Evolutionary conservation across 2,888 invertebrate genomes (phyloP).

Genomic region (Nomada fucata): DNA sequence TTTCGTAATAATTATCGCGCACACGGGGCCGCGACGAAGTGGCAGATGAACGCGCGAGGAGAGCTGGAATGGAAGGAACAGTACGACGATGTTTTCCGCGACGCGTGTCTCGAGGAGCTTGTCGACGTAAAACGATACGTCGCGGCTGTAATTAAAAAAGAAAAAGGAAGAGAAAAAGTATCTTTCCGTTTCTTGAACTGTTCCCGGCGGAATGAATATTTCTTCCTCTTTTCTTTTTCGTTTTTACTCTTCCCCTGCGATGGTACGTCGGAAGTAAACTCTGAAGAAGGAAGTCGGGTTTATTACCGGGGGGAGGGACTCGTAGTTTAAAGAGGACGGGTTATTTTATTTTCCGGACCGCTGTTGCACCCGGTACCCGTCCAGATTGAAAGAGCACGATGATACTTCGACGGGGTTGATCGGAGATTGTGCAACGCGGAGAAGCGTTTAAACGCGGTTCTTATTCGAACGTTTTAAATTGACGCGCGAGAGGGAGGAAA

Average conservation of each 20-base stretch:
- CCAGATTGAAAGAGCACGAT: neutral
- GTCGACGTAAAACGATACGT: conserved; percentile 12
- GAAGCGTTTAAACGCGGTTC: neutral
- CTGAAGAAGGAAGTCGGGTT: neutral
- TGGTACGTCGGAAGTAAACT: neutral
- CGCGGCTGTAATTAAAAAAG: conserved; percentile 15
- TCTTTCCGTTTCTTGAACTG: neutral
- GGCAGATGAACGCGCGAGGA: neutral
- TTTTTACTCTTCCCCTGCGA: too few species aligned
- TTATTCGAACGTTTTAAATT: neutral
- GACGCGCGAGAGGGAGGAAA: too few species aligned
- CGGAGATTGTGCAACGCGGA: neutral
- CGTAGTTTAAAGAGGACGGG: neutral
- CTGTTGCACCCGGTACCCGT: neutral
- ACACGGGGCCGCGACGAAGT: neutral
- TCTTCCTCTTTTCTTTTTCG: too few species aligned
- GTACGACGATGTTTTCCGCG: neutral
- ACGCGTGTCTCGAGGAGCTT: neutral
- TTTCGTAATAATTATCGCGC: conserved; percentile 11
- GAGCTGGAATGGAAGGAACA: neutral
- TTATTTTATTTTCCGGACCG: neutral
- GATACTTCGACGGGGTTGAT: neutral
- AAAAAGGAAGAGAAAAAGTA: neutral
- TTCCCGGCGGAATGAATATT: neutral
- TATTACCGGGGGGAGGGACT: neutral